Evolutionary conservation across 2,888 invertebrate species (phyloP).

Genomic region (Chouioia cunea): DNA sequence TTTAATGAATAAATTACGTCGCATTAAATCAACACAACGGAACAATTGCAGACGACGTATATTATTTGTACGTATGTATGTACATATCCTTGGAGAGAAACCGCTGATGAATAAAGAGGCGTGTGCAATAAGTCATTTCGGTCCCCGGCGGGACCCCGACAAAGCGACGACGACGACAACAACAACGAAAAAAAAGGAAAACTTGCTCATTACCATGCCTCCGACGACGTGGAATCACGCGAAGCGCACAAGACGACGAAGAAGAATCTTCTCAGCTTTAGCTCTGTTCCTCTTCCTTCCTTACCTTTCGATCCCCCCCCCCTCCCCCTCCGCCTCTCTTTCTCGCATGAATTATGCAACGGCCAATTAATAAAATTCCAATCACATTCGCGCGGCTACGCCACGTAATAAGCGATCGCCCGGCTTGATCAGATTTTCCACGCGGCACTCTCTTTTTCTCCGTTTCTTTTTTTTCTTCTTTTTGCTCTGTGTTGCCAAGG

Average conservation of each 20-base stretch:
- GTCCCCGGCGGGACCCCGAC: slow-evolving; percentile 3
- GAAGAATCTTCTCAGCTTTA: neutral
- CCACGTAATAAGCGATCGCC: slow-evolving; percentile 53
- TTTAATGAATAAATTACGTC: no score
- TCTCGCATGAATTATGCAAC: slow-evolving; percentile 60
- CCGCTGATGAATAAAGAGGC: neutral
- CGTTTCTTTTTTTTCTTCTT: no score
- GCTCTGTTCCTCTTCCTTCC: neutral
- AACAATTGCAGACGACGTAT: no score
- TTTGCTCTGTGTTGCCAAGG: no score
- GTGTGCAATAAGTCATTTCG: slow-evolving; percentile 8
- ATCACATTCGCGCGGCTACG: slow-evolving; percentile 56
- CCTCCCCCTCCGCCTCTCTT: neutral
- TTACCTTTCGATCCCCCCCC: no score
- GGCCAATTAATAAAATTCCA: slow-evolving; percentile 62
- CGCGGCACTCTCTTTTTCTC: neutral
- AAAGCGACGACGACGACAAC: neutral
- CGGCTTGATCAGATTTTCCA: slow-evolving; percentile 25
- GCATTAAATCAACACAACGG: no score
- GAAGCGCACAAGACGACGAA: neutral
- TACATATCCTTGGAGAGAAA: no score
- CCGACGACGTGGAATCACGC: neutral
- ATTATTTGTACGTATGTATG: no score
- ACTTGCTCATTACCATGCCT: no score
- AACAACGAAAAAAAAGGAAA: neutral